A percentile compares a stretch with the other conserved stretches of the same genome.
These are phyloP conservation scores for Heliothis subflexa DNA, from an alignment of 1,140 invertebrate species.

Conservation along the genomic window DNA sequence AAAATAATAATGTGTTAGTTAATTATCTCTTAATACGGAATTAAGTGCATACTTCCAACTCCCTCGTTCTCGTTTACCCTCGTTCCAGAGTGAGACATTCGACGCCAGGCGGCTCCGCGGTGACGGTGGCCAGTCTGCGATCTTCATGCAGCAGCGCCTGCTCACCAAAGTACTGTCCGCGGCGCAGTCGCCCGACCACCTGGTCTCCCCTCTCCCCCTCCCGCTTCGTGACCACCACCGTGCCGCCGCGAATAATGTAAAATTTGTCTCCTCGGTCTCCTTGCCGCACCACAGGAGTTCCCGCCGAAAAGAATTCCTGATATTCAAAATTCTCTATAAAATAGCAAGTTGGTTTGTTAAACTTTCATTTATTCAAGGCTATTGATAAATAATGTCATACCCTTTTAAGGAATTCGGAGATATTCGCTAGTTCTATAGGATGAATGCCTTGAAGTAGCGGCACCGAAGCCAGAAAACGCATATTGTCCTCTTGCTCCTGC, in stretches of 20 bases:
- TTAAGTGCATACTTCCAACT: neutral
- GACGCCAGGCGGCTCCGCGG: constrained; percentile 94
- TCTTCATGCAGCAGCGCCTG: constrained; percentile 93
- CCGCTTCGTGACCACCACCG: constrained; percentile 92
- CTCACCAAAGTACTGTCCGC: constrained; percentile 93
- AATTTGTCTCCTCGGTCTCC: constrained; percentile 98
- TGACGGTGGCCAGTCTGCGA: constrained; percentile 94
- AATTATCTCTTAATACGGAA: neutral
- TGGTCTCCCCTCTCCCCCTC: constrained; percentile 87
- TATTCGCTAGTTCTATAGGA: constrained; percentile 93
- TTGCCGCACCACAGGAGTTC: constrained; percentile 95
- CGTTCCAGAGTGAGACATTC: constrained; percentile 96
- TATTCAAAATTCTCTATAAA: neutral
- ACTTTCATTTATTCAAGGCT: too few species aligned
- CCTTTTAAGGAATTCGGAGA: constrained; percentile 95
- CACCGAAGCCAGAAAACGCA: constrained; percentile 94
- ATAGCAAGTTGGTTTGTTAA: neutral
- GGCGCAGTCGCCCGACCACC: constrained; percentile 88
- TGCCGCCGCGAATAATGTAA: constrained; percentile 97
- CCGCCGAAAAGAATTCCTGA: constrained; percentile 94
- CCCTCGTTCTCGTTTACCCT: too few species aligned
- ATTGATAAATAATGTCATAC: constrained; percentile 82
- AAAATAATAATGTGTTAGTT: neutral
- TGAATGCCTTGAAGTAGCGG: constrained; percentile 93
- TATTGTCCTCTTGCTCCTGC: constrained; percentile 92